Conservation (phyloP, 2,888 invertebrate species). For the Fragum whitleyi region DNA sequence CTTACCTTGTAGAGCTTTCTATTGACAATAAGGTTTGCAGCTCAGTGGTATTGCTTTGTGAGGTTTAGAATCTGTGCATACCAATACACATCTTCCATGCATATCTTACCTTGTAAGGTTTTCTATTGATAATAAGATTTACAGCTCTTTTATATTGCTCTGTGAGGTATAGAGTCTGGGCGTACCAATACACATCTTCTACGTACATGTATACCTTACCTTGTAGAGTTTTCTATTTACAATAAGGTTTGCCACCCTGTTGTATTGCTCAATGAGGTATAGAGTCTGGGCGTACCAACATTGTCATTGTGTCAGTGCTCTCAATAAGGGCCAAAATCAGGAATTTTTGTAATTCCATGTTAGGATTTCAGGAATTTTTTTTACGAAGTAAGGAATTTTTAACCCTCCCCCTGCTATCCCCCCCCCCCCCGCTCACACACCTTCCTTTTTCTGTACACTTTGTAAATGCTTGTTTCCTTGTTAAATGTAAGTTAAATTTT, state of each 20-base stretch:
- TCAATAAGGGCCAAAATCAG: too few species aligned
- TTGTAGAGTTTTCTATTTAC: conserved; percentile 91
- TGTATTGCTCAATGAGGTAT: conserved; percentile 94
- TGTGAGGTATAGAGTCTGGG: conserved; percentile 94
- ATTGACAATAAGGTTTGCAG: conserved; percentile 93
- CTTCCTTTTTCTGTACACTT: too few species aligned
- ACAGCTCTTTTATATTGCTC: conserved; percentile 96
- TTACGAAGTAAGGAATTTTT: too few species aligned
- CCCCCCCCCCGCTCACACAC: too few species aligned
- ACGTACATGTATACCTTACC: conserved; percentile 89
- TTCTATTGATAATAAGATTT: conserved; percentile 91
- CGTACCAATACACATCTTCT: conserved; percentile 94
- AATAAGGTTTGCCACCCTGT: conserved; percentile 94
- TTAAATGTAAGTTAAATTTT: too few species aligned
- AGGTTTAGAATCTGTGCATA: conserved; percentile 95
- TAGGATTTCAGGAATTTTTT: too few species aligned
- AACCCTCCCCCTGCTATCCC: too few species aligned
- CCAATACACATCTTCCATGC: conserved; percentile 95
- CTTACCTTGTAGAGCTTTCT: conserved; percentile 90
- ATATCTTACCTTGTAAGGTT: conserved; percentile 89
- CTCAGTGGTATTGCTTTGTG: conserved; percentile 95
- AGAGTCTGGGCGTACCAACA: conserved; percentile 95
- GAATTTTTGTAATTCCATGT: too few species aligned
- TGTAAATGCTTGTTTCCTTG: too few species aligned
- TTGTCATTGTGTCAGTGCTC: too few species aligned